Evolutionary conservation across 2,113 vertebrate genomes (phyloP), one percentile per base, ranked within the genome.

Genomic region (Cisticola juncidis): DNA sequence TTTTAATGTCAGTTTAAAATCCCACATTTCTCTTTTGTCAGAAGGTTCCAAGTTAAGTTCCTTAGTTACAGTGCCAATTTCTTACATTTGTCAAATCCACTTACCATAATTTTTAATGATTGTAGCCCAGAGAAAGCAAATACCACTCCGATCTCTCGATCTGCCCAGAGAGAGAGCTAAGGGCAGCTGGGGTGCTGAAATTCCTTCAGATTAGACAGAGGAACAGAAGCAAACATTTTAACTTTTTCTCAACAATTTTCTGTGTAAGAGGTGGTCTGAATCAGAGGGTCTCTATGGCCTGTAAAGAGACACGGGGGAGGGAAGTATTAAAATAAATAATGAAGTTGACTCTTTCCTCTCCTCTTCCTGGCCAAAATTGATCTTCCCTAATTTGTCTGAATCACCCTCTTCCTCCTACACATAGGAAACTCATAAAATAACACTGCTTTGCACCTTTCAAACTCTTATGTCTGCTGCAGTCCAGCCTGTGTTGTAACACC

Each of bases 1-100:
- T 89, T 91, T 84, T 91, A 94, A 96, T 70, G 56, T 42, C 77
- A 81, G 16, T 54, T 92, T 89, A 62, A 69, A 92, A 83, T 92
- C 88, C 42, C 47, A 57, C 12, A 33, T 83, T 90, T 88, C 70
- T 90, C 45, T 91, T 77, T 50, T 58, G 51, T 84, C 60, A 74
- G 81, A 74, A 66, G 26, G 26, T 60, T 91, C 35, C 69, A 78
- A 71, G 42, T 84, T 78, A 78, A 73, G 26, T 95, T 86, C 47
- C 40, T 84, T 57, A 70, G 80, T 77, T 66, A 86, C n/a, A 38
- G 25, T 35, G 69, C 38, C 45, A 50, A 47, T 58, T 92, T 76
- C 73, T 86, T 45, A 53, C 5, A 69, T 83, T 83, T 92, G 64
- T 91, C 80, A 88, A 73, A 92, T 57, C 66, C 31, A 45, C 25